Percentiles rank a stretch among this genome's conserved stretches.
Conservation (phyloP, 2,113 vertebrate genomes). For the Pyrgilauda ruficollis region DNA sequence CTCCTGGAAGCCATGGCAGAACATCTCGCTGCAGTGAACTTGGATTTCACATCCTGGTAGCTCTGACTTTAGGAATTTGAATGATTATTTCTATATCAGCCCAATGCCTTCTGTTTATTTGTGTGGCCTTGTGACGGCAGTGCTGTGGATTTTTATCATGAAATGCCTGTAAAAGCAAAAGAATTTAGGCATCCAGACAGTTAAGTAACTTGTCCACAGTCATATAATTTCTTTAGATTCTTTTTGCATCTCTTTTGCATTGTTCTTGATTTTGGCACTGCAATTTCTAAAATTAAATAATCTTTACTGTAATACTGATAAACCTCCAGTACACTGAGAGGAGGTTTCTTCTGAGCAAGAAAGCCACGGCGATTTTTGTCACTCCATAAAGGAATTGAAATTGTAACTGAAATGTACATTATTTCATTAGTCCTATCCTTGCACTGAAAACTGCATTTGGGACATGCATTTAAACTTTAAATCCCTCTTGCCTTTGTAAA, state of each 20-base stretch:
- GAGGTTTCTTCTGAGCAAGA: not conserved
- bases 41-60: not conserved
- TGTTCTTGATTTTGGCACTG: not conserved
- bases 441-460: not conserved
- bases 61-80: rapidly evolving
- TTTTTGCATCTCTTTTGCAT: not conserved
- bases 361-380: not conserved
- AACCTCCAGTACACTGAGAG: not conserved
- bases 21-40: not conserved
- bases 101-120: not conserved
- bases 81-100: rapidly evolving
- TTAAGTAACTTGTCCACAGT: not conserved
- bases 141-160: not conserved
- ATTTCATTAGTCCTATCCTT: not conserved
- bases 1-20: not conserved
- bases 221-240: rapidly evolving
- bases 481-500: not conserved
- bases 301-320: not conserved
- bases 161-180: not conserved
- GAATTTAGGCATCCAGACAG: not conserved
- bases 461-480: not conserved
- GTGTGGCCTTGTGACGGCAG: rapidly evolving
- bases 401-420: not conserved
- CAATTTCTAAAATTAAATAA: not conserved
- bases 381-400: not conserved